A percentile compares a stretch with the other conserved stretches of the same genome.
phyloP scores from a whole-genome alignment of 2,797 vertebrate species.

The Limosa lapponica region DNA sequence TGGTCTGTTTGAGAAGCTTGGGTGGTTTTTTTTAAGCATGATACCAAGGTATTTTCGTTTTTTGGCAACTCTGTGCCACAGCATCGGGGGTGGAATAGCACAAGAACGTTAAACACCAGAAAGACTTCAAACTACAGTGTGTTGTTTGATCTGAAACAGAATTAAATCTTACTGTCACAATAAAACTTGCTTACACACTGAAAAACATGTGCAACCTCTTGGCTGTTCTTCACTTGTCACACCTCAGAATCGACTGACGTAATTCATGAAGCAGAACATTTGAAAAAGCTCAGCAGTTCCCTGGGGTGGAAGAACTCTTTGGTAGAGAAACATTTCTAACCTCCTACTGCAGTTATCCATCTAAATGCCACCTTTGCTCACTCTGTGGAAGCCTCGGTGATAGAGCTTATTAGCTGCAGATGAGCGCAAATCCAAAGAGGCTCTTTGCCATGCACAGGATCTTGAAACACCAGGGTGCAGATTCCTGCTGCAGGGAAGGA shows the following conservation, averaged over 20 bases:
- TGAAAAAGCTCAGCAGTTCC: neutral
- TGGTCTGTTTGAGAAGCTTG: too few relatives aligned
- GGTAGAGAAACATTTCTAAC: neutral
- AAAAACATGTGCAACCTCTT: neutral
- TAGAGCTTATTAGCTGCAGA: neutral
- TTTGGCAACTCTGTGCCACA: neutral
- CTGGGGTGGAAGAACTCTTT: neutral
- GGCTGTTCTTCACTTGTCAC: neutral
- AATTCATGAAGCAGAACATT: neutral
- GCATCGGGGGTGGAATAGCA: neutral
- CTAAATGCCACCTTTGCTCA: neutral
- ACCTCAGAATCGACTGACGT: neutral
- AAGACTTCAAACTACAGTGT: neutral
- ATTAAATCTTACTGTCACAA: neutral
- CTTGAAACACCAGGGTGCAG: neutral
- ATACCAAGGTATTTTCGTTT: neutral
- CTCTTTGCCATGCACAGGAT: neutral
- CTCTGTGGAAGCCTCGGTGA: neutral
- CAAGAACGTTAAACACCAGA: neutral
- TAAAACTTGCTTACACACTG: neutral
- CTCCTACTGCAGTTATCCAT: neutral
- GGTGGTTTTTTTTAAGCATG: neutral
- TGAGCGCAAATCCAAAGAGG: neutral
- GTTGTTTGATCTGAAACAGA: slow-evolving; percentile 28
- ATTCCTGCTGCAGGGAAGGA: neutral